Evolutionary conservation across 2,113 vertebrate genomes (phyloP).

Genomic region (Typhlomys cinereus): DNA sequence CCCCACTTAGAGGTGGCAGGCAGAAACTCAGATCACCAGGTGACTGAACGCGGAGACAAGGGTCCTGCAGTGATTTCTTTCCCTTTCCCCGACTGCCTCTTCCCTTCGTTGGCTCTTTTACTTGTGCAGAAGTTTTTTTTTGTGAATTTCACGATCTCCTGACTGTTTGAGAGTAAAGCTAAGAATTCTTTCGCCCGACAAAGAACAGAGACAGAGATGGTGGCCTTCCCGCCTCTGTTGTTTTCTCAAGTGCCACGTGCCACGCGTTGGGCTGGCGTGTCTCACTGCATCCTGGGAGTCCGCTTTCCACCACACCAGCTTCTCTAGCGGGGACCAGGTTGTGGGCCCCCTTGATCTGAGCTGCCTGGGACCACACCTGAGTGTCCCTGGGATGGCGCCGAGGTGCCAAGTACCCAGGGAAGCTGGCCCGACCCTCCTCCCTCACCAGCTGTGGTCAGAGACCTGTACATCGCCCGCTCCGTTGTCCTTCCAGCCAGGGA

Average conservation of each 20-base stretch:
- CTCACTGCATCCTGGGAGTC: not conserved
- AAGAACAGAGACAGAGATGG: not conserved
- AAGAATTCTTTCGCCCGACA: not conserved
- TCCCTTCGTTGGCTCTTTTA: not conserved
- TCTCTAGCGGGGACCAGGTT: not conserved
- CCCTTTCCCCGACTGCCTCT: not conserved
- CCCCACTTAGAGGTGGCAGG: too few species aligned
- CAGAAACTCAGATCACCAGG: not conserved
- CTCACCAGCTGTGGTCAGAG: not conserved
- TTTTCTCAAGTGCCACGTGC: not conserved
- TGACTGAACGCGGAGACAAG: not conserved
- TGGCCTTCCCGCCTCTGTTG: not conserved
- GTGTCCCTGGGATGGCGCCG: not conserved
- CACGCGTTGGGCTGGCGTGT: too few species aligned
- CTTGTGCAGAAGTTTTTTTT: not conserved
- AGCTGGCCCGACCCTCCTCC: not conserved
- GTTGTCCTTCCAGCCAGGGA: not conserved
- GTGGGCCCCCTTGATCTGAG: too few species aligned
- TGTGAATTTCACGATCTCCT: not conserved
- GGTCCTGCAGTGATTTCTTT: not conserved
- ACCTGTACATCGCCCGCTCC: too few species aligned
- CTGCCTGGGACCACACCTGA: fast-evolving
- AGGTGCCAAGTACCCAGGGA: not conserved
- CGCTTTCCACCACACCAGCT: not conserved
- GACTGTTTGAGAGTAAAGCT: not conserved